These are phyloP conservation scores for Alcedo atthis DNA, from an alignment of 2,797 vertebrate genomes.

Conservation along the genomic window DNA sequence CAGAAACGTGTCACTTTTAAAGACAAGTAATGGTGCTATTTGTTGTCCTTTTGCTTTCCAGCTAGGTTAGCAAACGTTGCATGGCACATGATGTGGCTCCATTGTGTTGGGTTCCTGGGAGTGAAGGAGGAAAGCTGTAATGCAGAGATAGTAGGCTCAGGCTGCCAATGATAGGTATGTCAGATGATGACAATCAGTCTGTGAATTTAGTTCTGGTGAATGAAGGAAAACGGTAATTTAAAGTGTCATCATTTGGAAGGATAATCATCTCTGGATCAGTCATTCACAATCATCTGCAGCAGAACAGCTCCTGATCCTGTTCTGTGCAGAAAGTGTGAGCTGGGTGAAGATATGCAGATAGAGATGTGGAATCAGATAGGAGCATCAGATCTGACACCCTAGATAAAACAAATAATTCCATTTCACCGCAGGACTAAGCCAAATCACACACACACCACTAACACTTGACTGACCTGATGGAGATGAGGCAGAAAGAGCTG, in stretches of 20 bases:
- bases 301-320: neutral
- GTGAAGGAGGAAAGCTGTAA: conserved; percentile 23
- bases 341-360: neutral
- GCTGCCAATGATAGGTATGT: conserved; percentile 52
- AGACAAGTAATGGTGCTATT: conserved; percentile 1
- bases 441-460: neutral
- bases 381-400: neutral
- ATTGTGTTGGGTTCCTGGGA: conserved; percentile 11
- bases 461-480: neutral
- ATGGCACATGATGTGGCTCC: neutral
- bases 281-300: neutral
- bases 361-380: neutral
- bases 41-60: conserved; percentile 33
- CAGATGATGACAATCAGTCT: conserved; percentile 35
- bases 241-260: conserved; percentile 36
- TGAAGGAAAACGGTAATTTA: conserved; percentile 62
- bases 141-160: conserved; percentile 33
- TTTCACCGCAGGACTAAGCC: neutral
- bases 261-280: conserved; percentile 35
- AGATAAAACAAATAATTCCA: neutral
- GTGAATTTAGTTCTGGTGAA: conserved; percentile 45
- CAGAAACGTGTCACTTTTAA: neutral
- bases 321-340: neutral
- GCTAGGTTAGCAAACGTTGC: conserved; percentile 11
- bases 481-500: neutral